phyloP scores from a whole-genome alignment of 1,140 invertebrate species.

The Nasonia longicornis region DNA sequence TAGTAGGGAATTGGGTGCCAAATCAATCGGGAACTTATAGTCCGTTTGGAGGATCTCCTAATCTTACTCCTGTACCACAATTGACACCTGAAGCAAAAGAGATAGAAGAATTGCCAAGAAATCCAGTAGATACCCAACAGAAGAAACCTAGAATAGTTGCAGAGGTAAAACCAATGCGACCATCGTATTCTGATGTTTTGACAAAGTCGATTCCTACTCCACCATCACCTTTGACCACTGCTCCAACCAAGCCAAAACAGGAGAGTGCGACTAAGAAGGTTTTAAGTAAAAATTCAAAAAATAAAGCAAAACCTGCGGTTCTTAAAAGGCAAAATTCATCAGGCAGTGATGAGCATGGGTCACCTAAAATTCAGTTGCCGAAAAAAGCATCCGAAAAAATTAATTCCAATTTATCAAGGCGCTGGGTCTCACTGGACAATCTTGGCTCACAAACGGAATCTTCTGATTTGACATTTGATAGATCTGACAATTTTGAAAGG shows the following conservation, averaged over 20 bases:
- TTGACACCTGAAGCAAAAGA: slow-evolving; percentile 50
- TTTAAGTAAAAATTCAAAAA: slow-evolving; percentile 60
- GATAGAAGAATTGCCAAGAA: slow-evolving; percentile 54
- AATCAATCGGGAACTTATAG: slow-evolving; percentile 85
- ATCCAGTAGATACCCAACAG: slow-evolving; percentile 49
- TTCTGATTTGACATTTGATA: slow-evolving; percentile 59
- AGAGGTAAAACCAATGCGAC: slow-evolving; percentile 87
- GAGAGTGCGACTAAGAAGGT: slow-evolving; percentile 60
- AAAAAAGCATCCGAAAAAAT: slow-evolving; percentile 59
- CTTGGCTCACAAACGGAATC: slow-evolving; percentile 58
- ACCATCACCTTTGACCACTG: slow-evolving; percentile 58
- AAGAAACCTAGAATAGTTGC: slow-evolving; percentile 82
- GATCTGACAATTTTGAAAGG: slow-evolving; percentile 63
- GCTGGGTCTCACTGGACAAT: slow-evolving; percentile 67
- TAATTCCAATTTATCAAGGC: slow-evolving; percentile 60
- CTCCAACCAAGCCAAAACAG: slow-evolving; percentile 58
- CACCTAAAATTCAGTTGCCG: slow-evolving; percentile 64
- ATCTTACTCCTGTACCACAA: slow-evolving; percentile 60
- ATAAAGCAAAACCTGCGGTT: slow-evolving; percentile 59
- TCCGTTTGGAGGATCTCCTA: slow-evolving; percentile 76
- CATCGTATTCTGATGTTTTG: slow-evolving; percentile 85
- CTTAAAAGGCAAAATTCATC: slow-evolving; percentile 69
- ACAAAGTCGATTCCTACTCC: slow-evolving; percentile 75
- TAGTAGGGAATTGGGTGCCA: slow-evolving; percentile 85
- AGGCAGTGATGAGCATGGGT: slow-evolving; percentile 69